Evolutionary conservation across 2,888 invertebrate species (phyloP).

Genomic region (Noctua comes): DNA sequence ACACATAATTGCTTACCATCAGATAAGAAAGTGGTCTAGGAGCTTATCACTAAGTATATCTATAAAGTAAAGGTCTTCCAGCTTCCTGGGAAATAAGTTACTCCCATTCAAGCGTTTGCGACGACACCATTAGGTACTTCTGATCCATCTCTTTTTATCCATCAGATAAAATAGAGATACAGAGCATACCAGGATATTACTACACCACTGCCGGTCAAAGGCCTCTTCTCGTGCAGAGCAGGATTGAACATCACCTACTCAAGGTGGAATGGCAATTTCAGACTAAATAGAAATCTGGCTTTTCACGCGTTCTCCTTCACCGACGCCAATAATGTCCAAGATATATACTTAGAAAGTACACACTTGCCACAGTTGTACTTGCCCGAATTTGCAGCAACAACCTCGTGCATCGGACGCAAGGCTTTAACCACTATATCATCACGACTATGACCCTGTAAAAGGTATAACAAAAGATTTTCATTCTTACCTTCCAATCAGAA

Average conservation of each 20-base stretch:
- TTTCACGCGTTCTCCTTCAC: neutral
- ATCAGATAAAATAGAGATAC: neutral
- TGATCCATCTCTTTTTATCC: neutral
- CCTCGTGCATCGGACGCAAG: neutral
- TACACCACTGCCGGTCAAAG: neutral
- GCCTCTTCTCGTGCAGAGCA: neutral
- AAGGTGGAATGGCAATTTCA: neutral
- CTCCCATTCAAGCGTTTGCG: neutral
- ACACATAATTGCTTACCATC: neutral
- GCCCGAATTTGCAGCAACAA: neutral
- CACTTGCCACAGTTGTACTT: neutral
- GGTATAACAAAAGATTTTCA: neutral
- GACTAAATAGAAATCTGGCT: neutral
- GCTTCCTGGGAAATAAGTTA: neutral
- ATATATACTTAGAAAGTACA: neutral
- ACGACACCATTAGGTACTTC: neutral
- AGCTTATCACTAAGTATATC: neutral
- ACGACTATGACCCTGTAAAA: neutral
- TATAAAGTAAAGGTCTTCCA: neutral
- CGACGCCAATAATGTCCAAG: neutral
- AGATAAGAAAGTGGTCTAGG: neutral
- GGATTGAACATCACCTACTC: neutral
- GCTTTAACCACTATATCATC: neutral
- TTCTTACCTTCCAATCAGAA: constrained; percentile 85
- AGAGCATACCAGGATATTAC: neutral